Evolutionary conservation across 2,797 vertebrate species (phyloP).

Genomic region (Macropodus opercularis): DNA sequence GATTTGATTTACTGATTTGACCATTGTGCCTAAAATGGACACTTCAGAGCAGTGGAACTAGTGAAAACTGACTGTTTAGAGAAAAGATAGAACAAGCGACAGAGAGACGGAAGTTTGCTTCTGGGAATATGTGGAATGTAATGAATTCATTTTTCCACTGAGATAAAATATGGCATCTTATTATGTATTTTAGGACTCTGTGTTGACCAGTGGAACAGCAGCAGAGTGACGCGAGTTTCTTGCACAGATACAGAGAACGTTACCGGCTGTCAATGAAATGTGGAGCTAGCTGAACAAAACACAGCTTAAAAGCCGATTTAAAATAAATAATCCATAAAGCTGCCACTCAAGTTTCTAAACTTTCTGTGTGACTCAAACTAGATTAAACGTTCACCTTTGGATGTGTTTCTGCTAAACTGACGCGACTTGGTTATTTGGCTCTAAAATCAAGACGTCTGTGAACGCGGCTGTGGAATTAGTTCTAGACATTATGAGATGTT

Average conservation of each 20-base stretch:
- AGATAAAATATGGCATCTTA: conserved; percentile 22
- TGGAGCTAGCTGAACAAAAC: background rate
- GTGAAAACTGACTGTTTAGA: conserved; percentile 40
- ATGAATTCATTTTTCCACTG: conserved; percentile 25
- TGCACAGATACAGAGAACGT: no score
- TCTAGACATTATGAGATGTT: conserved; percentile 4
- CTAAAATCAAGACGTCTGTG: no score
- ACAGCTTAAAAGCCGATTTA: background rate
- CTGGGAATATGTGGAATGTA: conserved; percentile 7
- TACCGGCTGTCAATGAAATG: background rate
- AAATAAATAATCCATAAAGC: background rate
- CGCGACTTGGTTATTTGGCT: no score
- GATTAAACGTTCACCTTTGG: background rate
- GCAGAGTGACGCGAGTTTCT: background rate
- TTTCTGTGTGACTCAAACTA: background rate
- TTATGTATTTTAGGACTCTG: conserved; percentile 8
- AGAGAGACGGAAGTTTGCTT: conserved; percentile 9
- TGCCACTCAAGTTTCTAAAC: background rate
- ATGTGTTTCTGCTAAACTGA: no score
- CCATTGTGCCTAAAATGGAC: background rate
- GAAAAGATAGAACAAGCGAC: conserved; percentile 19
- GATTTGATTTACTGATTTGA: background rate
- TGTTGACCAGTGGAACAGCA: conserved; percentile 5
- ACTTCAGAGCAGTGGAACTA: conserved; percentile 11
- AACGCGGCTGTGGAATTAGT: background rate